A percentile compares a stretch with the other conserved stretches of the same genome.
Conservation (phyloP, 2,888 invertebrate genomes). For the Harpagoxenus sublaevis region DNA sequence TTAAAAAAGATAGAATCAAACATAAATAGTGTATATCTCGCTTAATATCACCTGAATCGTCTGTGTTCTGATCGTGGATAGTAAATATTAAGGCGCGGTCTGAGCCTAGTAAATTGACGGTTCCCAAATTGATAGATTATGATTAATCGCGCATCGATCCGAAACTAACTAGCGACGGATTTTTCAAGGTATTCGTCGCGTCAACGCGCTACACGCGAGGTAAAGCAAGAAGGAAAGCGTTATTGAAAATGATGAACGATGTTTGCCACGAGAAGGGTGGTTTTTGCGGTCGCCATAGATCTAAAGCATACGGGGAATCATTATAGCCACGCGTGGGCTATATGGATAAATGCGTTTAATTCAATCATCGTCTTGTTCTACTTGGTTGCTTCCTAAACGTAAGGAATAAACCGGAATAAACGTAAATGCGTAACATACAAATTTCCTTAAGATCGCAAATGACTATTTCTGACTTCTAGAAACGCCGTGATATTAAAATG, state of each 20-base stretch:
- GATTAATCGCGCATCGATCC: slow-evolving; percentile 58
- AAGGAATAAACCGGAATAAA: background rate
- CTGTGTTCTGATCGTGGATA: background rate
- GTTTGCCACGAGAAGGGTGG: slow-evolving; percentile 42
- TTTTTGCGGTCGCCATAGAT: slow-evolving; percentile 23
- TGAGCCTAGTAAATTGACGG: slow-evolving; percentile 27
- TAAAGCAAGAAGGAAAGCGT: slow-evolving; percentile 30
- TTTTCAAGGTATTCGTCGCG: slow-evolving; percentile 51
- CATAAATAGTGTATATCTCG: background rate
- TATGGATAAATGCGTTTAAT: background rate
- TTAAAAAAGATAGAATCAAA: background rate
- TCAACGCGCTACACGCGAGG: slow-evolving; percentile 42
- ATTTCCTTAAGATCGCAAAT: background rate
- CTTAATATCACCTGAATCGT: background rate
- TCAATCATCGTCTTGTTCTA: slow-evolving; percentile 24
- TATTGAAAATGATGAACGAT: slow-evolving; percentile 59
- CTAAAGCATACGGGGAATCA: background rate
- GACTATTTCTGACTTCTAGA: background rate
- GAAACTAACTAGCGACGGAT: slow-evolving; percentile 48
- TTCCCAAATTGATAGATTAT: slow-evolving; percentile 62
- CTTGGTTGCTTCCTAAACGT: background rate
- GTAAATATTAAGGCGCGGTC: slow-evolving; percentile 43
- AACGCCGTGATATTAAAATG: background rate
- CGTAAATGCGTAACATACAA: background rate
- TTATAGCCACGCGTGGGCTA: background rate